Evolutionary conservation across 2,113 vertebrate species (phyloP).

Genomic region (Ptilorrhoa leucosticta): DNA sequence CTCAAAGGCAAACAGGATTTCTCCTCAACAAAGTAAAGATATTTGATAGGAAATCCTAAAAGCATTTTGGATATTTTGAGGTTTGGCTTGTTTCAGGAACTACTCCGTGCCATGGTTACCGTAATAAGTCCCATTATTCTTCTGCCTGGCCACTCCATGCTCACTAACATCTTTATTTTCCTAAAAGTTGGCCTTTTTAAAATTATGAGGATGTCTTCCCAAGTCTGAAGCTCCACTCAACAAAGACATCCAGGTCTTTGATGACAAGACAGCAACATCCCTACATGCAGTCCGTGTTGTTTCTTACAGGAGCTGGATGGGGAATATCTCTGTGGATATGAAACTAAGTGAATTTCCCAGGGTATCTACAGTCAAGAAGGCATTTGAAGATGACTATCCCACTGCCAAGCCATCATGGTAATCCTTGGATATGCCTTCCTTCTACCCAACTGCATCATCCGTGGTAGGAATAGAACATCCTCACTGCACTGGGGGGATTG

Average conservation of each 20-base stretch:
- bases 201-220: not conserved
- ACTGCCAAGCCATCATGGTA: not conserved
- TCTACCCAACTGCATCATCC: not conserved
- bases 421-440: not conserved
- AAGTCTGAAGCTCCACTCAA: not conserved
- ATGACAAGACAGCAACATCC: not conserved
- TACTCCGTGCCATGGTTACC: fast-evolving
- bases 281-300: not conserved
- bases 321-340: not conserved
- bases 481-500: not conserved
- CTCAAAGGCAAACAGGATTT: not conserved
- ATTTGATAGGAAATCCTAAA: not conserved
- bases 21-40: not conserved
- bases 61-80: not conserved
- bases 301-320: not conserved
- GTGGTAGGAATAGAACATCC: not conserved
- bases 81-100: not conserved
- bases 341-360: not conserved
- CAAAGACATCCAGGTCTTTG: not conserved
- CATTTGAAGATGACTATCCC: not conserved
- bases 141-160: not conserved
- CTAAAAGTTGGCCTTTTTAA: not conserved
- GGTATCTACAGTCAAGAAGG: not conserved
- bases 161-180: not conserved
- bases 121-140: not conserved